A percentile compares a stretch with the other conserved stretches of the same genome.
phyloP scores from a whole-genome alignment of 2,888 invertebrate genomes.

The Drymonia ruficornis region DNA sequence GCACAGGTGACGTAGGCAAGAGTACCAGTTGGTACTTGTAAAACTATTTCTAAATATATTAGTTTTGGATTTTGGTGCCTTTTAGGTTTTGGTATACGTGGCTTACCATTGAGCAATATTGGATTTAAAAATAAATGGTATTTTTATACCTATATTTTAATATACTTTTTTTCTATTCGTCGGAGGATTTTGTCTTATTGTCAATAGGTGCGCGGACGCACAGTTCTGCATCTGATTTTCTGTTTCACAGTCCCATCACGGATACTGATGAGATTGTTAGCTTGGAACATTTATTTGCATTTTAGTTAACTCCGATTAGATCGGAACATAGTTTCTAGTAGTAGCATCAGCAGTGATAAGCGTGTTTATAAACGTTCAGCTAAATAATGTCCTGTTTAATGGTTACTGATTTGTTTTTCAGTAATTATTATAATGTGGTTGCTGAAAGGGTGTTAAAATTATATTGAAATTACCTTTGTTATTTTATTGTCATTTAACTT shows the following conservation, averaged over 20 bases:
- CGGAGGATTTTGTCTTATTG: too few relatives aligned
- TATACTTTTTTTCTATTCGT: not conserved
- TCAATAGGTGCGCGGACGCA: too few relatives aligned
- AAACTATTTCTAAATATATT: too few relatives aligned
- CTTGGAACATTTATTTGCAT: not conserved
- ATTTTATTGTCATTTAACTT: not conserved
- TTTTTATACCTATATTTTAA: not conserved
- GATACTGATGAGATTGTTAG: not conserved
- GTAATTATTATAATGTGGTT: too few relatives aligned
- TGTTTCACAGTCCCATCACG: too few relatives aligned
- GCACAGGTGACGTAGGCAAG: not conserved
- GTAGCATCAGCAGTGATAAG: not conserved
- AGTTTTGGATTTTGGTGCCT: too few relatives aligned
- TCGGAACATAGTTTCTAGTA: not conserved
- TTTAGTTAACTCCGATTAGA: not conserved
- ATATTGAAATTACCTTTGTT: not conserved
- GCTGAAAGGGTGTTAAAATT: too few relatives aligned
- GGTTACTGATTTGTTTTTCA: too few relatives aligned
- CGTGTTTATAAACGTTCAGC: not conserved
- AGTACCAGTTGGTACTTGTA: too few relatives aligned
- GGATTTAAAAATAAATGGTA: not conserved
- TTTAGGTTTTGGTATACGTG: not conserved
- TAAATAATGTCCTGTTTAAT: not conserved
- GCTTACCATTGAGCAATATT: not conserved
- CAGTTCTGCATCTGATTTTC: too few relatives aligned